Evolutionary conservation across 1,140 invertebrate species (phyloP), one percentile per base, ranked within the genome.

Genomic region (Megalonaias nervosa): DNA sequence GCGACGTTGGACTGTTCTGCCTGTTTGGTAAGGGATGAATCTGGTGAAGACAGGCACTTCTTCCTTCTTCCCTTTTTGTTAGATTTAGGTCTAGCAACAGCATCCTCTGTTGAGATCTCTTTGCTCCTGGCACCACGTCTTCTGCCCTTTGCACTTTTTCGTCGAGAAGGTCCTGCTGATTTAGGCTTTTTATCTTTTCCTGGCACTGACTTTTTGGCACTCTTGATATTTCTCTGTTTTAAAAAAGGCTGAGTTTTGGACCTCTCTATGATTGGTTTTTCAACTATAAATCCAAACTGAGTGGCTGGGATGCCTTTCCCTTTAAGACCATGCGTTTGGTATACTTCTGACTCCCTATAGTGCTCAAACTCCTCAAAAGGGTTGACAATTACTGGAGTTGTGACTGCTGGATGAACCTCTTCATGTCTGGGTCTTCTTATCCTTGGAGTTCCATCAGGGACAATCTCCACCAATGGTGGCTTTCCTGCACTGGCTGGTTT

Each of bases 311-410:
- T 67, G 48, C 74, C 81, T 70, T 65, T 70, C 13, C 23, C 58
- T 31, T 70, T 23, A 21, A 13, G 48, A 26, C 31, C 68, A 21
- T 56, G 60, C 38, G 60, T 71, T 58, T 57, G 71, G 48, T 21
- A 71, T n/a, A 61, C 17, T 38, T 67, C 64, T 26, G 23, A 56
- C 48, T 67, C 57, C 15, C 74, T 68, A 26, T 80, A 77, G 55
- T 75, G 67, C 59, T 80, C 69, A 65, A 81, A 71, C 66, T 85
- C 80, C 75, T 87, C 87, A 84, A 85, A 88, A 23, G 87, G 87
- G 77, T 88, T 86, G 5, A 86, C 84, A 70, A 88, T 88, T 15
- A 88, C 74, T n/a, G 87, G 87, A 12, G 86, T 86, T 13, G 76
- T 80, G n/a, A 84, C 71, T 17, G 74, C 69, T n/a, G 72, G 73